Base-by-base conservation (phyloP, 2,888 invertebrate species). In the Syritta pipiens region DNA sequence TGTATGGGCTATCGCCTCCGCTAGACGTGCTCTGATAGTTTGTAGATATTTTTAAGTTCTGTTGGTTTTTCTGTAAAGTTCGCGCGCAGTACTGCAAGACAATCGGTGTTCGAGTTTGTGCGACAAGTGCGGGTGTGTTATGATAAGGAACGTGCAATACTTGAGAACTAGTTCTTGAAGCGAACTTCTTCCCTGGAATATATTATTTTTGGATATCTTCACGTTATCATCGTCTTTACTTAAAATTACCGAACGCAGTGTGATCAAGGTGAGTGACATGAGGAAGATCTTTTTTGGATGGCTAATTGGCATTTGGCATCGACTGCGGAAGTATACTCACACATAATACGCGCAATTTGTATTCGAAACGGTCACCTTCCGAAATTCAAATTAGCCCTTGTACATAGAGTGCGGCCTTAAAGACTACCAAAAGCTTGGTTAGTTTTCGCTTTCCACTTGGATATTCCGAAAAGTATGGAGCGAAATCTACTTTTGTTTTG, bases 1-100 rank as follows among this genome's bases (percentile, higher is more conserved):
- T 72, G 71, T 63, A 77, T 48, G 65, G 72, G 35, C 77, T 77
- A 77, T 77, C 77, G 77, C 72, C 65, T 77, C 46, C 55, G 22
- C 60, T 67, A 77, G 77, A 77, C 77, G 77, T 77, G 60, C 72
- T 77, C 60, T 67, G 48, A 55, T 55, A 65, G 55, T 48, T 72
- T 12, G 40, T 57, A 28, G 32, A 55, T n/a, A 53, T 20, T 40
- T 51, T 19, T 40, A 28, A 5, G 9, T 22, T 1, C 49, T 63
- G 49, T 26, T 12, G n/a, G 49, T 42, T 12, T 32, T 32, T 12
- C n/a, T 28, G 4, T 17, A 22, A 17, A 51, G 14, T 14, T 4
- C 10, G 32, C 48, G 42, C 20, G 65, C 53, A 7, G 1, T 19
- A 17, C 19, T 20, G 35, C 19, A 10, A 28, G 10, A 28, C 17